phyloP scores from a whole-genome alignment of 2,888 invertebrate genomes.

The Atethmia centrago region DNA sequence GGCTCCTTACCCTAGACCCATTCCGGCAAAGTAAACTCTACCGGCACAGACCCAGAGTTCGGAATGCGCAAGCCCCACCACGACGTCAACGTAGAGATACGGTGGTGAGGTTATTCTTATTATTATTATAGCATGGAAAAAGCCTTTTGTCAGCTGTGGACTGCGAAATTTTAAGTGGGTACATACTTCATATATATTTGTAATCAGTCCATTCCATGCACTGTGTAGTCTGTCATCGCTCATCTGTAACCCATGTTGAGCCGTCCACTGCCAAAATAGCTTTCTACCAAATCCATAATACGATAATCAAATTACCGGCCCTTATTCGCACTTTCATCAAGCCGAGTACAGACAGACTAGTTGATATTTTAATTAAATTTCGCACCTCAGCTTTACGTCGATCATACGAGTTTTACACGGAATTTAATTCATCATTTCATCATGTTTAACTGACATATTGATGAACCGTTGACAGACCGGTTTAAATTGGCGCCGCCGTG shows the following conservation, averaged over 20 bases:
- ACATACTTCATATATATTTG: too few species aligned
- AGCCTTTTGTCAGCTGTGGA: not conserved
- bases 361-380: conserved; percentile 79
- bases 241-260: not conserved
- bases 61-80: too few species aligned
- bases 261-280: not conserved
- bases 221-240: too few species aligned
- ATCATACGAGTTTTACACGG: conserved; percentile 73
- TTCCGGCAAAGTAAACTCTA: too few species aligned
- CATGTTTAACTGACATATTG: conserved; percentile 75
- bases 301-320: not conserved
- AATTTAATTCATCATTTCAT: conserved; percentile 81
- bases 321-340: conserved; percentile 14
- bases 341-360: conserved; percentile 32
- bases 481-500: conserved; percentile 73
- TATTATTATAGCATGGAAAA: too few species aligned
- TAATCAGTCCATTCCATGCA: not conserved
- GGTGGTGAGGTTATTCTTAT: too few species aligned
- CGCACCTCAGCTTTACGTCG: conserved; percentile 58
- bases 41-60: too few species aligned
- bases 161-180: not conserved
- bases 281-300: not conserved
- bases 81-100: too few species aligned
- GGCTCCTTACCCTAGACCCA: too few species aligned
- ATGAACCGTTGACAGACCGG: conserved; percentile 73